Conservation (phyloP, 2,888 invertebrate genomes). For the Leucophenga montana region DNA sequence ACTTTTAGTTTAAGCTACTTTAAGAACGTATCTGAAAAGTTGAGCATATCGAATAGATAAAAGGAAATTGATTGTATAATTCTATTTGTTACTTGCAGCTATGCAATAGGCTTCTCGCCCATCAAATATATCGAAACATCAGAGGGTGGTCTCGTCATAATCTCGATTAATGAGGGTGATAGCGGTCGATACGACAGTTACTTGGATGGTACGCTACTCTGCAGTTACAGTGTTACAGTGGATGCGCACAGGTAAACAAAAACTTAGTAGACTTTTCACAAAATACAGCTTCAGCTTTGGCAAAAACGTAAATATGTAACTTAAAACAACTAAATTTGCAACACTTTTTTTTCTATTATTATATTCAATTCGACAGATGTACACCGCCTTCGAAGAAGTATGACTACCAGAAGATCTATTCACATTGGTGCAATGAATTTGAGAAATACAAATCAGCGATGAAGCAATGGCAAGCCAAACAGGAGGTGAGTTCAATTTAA, state of each 20-base stretch:
- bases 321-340: too few species aligned
- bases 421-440: constrained; percentile 99
- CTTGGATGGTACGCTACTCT: constrained; percentile 89
- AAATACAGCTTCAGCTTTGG: not conserved
- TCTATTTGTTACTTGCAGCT: constrained; percentile 53
- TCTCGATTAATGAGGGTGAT: constrained; percentile 90
- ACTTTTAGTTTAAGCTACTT: constrained; percentile 43
- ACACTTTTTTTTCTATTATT: not conserved
- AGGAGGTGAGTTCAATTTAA: constrained; percentile 83
- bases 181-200: constrained; percentile 93
- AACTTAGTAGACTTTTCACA: not conserved
- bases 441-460: constrained; percentile 97
- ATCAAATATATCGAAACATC: constrained; percentile 95
- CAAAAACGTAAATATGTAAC: too few species aligned
- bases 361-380: constrained; percentile 75
- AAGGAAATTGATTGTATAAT: not conserved
- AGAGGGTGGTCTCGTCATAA: constrained; percentile 91
- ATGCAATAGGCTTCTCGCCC: constrained; percentile 78
- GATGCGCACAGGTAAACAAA: constrained; percentile 84
- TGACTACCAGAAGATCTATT: constrained; percentile 95
- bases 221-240: constrained; percentile 93
- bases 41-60: not conserved
- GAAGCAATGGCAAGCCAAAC: constrained; percentile 95
- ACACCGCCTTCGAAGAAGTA: constrained; percentile 91
- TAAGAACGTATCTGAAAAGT: not conserved